A percentile compares a stretch with the other conserved stretches of the same genome.
Conservation (phyloP, 2,888 invertebrate species). For the Callosobruchus maculatus region DNA sequence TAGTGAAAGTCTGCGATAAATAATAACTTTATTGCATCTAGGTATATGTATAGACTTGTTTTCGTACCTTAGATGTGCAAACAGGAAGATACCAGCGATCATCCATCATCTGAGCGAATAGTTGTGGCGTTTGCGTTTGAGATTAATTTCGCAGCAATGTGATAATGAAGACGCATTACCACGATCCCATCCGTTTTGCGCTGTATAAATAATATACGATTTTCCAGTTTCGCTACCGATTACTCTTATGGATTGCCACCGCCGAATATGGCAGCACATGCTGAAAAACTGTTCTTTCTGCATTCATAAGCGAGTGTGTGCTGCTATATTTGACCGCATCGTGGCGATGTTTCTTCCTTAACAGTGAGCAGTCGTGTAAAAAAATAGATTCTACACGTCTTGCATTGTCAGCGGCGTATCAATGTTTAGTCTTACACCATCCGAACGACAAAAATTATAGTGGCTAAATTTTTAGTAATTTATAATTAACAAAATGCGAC, state of each 20-base stretch:
- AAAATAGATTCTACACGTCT: background rate
- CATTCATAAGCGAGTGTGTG: background rate
- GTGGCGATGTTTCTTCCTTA: background rate
- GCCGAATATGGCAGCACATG: background rate
- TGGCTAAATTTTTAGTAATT: too few relatives aligned
- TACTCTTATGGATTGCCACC: background rate
- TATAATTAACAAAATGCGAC: too few relatives aligned
- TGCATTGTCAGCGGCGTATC: background rate
- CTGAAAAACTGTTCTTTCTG: background rate
- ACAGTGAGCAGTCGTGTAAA: background rate
- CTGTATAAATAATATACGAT: too few relatives aligned
- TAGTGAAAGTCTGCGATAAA: background rate
- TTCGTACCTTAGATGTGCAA: background rate
- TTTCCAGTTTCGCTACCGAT: background rate
- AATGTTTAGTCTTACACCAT: too few relatives aligned
- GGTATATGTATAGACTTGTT: background rate
- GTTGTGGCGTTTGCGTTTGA: background rate
- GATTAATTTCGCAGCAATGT: background rate
- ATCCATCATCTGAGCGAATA: background rate
- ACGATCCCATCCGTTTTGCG: too few relatives aligned
- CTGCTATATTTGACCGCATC: background rate
- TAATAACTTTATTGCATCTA: background rate
- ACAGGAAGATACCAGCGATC: background rate
- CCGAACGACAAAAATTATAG: too few relatives aligned
- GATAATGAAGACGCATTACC: background rate